Conservation (phyloP, 2,113 vertebrate genomes). For the Mormyrus iriodes region DNA sequence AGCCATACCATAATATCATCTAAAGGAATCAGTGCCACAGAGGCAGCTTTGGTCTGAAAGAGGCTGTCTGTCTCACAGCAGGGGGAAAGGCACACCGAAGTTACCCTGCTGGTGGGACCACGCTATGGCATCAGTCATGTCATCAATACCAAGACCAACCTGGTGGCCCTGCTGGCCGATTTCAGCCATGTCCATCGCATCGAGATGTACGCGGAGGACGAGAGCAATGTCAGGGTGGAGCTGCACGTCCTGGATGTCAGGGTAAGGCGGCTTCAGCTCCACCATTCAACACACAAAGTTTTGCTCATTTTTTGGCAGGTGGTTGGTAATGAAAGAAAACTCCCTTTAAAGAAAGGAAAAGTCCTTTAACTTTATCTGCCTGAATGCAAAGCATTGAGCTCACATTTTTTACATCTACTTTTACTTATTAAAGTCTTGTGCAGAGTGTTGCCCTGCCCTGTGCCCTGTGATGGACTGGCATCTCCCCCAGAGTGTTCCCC, state of each 20-base stretch:
- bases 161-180: slow-evolving; percentile 91
- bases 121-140: slow-evolving; percentile 95
- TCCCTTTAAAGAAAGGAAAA: no score
- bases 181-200: slow-evolving; percentile 97
- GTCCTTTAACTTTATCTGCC: neutral
- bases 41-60: neutral
- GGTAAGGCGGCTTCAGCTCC: slow-evolving; percentile 47
- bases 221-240: slow-evolving; percentile 81
- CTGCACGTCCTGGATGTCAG: slow-evolving; percentile 95
- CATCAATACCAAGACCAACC: slow-evolving; percentile 94
- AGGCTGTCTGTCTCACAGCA: slow-evolving; percentile 66
- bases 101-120: slow-evolving; percentile 88
- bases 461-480: no score
- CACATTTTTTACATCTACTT: neutral
- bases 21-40: no score
- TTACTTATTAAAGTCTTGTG: neutral
- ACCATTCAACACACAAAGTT: neutral
- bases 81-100: slow-evolving; percentile 92
- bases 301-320: neutral
- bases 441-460: no score
- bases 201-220: slow-evolving; percentile 96
- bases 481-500: no score
- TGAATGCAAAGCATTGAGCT: neutral
- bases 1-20: neutral
- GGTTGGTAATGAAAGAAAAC: neutral